Conservation (phyloP, 2,113 vertebrate species). For the Macquaria ambigua region DNA sequence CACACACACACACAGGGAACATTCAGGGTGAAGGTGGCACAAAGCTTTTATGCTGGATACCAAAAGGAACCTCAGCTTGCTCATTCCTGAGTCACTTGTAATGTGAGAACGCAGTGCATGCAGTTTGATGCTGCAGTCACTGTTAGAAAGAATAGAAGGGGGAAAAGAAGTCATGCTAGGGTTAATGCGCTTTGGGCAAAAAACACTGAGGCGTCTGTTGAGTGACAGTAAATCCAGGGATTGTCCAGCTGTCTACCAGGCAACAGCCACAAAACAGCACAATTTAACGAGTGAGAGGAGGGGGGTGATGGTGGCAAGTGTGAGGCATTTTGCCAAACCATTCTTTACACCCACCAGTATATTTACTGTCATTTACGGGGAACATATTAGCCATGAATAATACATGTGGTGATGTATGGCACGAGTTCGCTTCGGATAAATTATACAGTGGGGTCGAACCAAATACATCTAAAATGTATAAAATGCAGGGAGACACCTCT, state of each 20-base stretch:
- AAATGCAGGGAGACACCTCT: conserved; percentile 49
- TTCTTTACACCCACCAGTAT: conserved; percentile 66
- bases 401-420: conserved; percentile 72
- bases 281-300: conserved; percentile 41
- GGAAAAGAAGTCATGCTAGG: conserved; percentile 21
- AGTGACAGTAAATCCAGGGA: conserved; percentile 63
- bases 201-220: conserved; percentile 58
- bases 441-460: conserved; percentile 58
- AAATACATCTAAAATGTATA: conserved; percentile 42
- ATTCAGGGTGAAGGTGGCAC: conserved; percentile 50
- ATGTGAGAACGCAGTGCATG: conserved; percentile 56
- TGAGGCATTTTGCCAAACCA: conserved; percentile 64
- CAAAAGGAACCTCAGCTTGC: conserved; percentile 56
- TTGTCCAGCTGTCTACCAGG: conserved; percentile 73
- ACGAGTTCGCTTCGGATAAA: conserved; percentile 56
- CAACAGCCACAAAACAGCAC: conserved; percentile 63
- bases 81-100: conserved; percentile 63
- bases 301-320: background rate
- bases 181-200: conserved; percentile 58
- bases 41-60: conserved; percentile 65
- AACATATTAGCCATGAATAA: conserved; percentile 78
- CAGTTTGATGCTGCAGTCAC: conserved; percentile 48
- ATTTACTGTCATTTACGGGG: conserved; percentile 73
- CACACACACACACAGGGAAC: conserved; percentile 56
- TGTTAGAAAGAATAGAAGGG: conserved; percentile 34